Evolutionary conservation across 2,888 invertebrate species (phyloP).

Genomic region (Ashinkailepas kermadecensis): DNA sequence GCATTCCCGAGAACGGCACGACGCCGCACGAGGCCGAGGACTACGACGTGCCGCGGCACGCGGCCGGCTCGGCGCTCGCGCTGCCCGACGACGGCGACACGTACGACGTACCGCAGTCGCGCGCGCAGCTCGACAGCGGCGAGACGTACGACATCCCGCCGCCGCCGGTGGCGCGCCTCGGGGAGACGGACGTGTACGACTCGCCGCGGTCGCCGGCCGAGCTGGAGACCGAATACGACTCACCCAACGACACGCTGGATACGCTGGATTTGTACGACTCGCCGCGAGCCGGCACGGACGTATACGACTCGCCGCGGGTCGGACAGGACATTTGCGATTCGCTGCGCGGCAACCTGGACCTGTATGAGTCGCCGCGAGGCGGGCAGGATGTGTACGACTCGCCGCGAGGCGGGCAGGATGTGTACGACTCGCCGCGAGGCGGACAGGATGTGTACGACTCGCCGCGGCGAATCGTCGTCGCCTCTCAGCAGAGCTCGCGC

Average conservation of each 20-base stretch:
- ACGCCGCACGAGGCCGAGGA: slow-evolving; percentile 17
- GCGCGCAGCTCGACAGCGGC: slow-evolving; percentile 30
- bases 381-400: slow-evolving; percentile 30
- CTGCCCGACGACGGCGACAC: slow-evolving; percentile 41
- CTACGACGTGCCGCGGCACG: slow-evolving; percentile 43
- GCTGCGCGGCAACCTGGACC: slow-evolving; percentile 28
- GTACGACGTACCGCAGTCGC: slow-evolving; percentile 47
- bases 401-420: slow-evolving; percentile 29
- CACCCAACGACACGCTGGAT: slow-evolving; percentile 44
- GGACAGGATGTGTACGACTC: slow-evolving; percentile 18
- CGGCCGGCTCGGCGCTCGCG: slow-evolving; percentile 29
- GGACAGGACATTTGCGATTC: slow-evolving; percentile 30
- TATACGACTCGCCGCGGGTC: slow-evolving; percentile 29
- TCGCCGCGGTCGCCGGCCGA: slow-evolving; percentile 29
- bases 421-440: slow-evolving; percentile 28
- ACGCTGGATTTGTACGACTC: slow-evolving; percentile 33
- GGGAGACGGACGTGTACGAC: slow-evolving; percentile 31
- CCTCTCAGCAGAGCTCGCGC: slow-evolving; percentile 21
- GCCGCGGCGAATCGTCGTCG: slow-evolving; percentile 7
- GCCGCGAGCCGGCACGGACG: slow-evolving; percentile 30
- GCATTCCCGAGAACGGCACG: slow-evolving; percentile 34
- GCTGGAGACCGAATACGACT: slow-evolving; percentile 26
- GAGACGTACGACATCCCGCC: slow-evolving; percentile 35
- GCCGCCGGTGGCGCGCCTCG: slow-evolving; percentile 18
- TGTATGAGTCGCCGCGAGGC: slow-evolving; percentile 45